Conservation (phyloP, 2,113 vertebrate species). For the Nothobranchius kuhntae region DNA sequence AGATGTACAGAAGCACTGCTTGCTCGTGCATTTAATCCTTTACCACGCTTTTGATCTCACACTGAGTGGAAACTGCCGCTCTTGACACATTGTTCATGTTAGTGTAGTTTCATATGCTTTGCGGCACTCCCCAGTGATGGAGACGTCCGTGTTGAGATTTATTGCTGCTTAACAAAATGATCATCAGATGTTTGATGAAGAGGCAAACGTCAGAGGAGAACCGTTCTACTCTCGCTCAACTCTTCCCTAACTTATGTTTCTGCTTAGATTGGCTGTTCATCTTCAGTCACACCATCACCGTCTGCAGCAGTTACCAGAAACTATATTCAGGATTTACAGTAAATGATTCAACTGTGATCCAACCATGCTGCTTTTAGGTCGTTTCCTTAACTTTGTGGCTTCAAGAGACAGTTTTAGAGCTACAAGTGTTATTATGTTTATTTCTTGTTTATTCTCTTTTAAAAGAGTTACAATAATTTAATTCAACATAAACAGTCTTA, state of each 20-base stretch:
- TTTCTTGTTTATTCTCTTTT: too few relatives aligned
- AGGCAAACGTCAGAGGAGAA: too few relatives aligned
- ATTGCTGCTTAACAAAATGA: too few relatives aligned
- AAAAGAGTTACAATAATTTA: too few relatives aligned
- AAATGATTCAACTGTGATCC: conserved; percentile 20
- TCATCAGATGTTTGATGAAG: too few relatives aligned
- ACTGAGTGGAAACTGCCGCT: conserved; percentile 11
- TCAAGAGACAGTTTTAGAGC: background rate
- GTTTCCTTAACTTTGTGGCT: conserved; percentile 14
- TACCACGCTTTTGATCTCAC: conserved; percentile 7
- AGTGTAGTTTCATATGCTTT: too few relatives aligned
- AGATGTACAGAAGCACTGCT: conserved; percentile 26
- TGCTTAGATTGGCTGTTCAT: conserved; percentile 28
- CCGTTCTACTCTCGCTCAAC: too few relatives aligned
- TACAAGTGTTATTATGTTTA: too few relatives aligned
- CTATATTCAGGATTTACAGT: background rate
- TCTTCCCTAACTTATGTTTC: background rate
- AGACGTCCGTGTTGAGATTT: too few relatives aligned
- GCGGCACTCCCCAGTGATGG: too few relatives aligned
- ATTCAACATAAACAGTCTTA: too few relatives aligned
- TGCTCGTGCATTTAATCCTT: conserved; percentile 21
- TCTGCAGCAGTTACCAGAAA: conserved; percentile 17
- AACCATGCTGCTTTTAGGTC: background rate
- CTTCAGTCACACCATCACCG: conserved; percentile 10
- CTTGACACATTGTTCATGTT: too few relatives aligned